Percentiles rank a stretch among this genome's conserved stretches.
phyloP scores from a whole-genome alignment of 2,888 invertebrate genomes.

The Hetaerina titia region DNA sequence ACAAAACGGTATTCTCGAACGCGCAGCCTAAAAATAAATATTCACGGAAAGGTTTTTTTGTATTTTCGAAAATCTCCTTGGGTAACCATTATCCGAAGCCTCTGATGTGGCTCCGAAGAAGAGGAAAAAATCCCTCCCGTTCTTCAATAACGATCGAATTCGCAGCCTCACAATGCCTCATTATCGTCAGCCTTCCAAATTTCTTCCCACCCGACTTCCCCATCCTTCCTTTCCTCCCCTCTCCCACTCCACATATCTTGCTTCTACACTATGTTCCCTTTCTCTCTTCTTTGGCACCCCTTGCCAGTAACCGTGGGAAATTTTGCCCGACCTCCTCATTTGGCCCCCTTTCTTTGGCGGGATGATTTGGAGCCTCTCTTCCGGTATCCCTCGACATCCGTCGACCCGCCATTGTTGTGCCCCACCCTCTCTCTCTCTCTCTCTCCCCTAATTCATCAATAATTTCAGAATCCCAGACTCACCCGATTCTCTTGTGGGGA shows the following conservation, averaged over 20 bases:
- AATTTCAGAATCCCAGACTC: background rate
- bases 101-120: background rate
- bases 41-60: too few relatives aligned
- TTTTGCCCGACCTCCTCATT: background rate
- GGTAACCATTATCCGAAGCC: background rate
- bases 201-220: background rate
- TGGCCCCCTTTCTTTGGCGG: background rate
- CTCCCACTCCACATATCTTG: background rate
- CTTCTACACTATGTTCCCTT: too few relatives aligned
- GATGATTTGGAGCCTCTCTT: background rate
- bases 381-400: background rate
- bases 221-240: background rate
- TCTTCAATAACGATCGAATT: background rate
- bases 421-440: background rate
- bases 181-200: constrained; percentile 1
- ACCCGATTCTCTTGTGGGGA: background rate
- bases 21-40: too few relatives aligned
- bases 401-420: background rate
- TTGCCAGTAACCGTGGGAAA: background rate
- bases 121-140: background rate
- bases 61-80: background rate
- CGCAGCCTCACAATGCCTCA: background rate
- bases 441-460: background rate
- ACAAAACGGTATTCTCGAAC: too few relatives aligned
- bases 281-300: background rate